Base-by-base conservation (phyloP, 2,888 invertebrate species). In the Drosophila gaucha region DNA sequence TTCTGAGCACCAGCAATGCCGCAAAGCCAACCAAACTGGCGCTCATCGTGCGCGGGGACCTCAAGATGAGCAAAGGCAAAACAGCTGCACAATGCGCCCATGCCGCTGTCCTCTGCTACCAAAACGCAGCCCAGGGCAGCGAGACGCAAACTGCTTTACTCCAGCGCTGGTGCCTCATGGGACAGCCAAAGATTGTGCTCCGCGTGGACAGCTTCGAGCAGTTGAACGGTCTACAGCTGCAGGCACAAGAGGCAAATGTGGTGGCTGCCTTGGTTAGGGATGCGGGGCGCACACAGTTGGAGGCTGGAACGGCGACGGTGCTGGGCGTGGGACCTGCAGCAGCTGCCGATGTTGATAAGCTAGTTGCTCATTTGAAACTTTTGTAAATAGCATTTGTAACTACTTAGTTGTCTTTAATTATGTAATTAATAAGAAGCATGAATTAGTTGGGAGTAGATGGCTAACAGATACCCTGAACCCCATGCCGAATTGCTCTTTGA, bases 81-180 rank as follows among this genome's bases (percentile, higher is more conserved):
- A 93, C 94, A 41, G 96, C 96, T 9, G 94, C 96, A 1, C 96
- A 96, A 91, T 96, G 96, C 91, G 94, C 95, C 10, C 96, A 97
- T 91, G 96, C 96, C 0, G 95, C 96, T 2, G 92, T 96, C 8
- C 92, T 94, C 56, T 95, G 96, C 77, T 95, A 94, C 86, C 93
- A 94, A 78, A 91, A 92, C 74, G 92, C 93, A 2, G 90, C 92
- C 6, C 49, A 71, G 14, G 76, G 78, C 3, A 74, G 67, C 18
- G 36, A 51, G 1, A 28, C 58, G 0, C 80, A 83, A 3, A 59
- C 51, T 16, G 62, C 65, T 20, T 75, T 93, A 8, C 89, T 95
- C n/a, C 91, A 93, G 33, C 80, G 91, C 8, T 97, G 96, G 96
- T 92, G 94, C 69, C 77, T 85, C 1, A 89, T 90, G 57, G 96